Base-by-base conservation (phyloP, 2,113 vertebrate species). In the Ciconia stormi region DNA sequence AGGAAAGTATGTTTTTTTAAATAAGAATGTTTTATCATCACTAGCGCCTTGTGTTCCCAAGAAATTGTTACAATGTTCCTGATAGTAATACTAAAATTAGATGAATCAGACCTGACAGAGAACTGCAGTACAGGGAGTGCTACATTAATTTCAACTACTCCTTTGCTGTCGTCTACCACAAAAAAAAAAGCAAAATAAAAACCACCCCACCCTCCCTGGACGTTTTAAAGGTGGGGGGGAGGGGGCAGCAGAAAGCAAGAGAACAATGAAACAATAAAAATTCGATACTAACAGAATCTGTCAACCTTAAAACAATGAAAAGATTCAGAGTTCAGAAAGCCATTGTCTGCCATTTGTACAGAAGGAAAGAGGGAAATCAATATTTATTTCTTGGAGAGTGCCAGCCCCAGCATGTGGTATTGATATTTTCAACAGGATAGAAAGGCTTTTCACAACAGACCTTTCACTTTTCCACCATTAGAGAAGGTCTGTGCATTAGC, bases 361-460 rank as follows among this genome's bases (percentile, higher is more conserved):
- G 63, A 34, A 90, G 46, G 77, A 78, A 96, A 88, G 74, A 82
- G 30, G 42, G 89, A 97, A 98, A 97, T 98, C 97, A 95, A 97
- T 98, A 97, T 95, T 97, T 97, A 94, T 95, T 97, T 98, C 66
- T 97, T 89, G 95, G 72, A 95, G 40, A 97, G 72, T 73, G 87
- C 63, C 74, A 95, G 59, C 22, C 62, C 9, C 14, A 40, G 88
- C 70, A 76, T 96, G 86, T 49, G 66, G 44, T 98, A 98, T 94
- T 93, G 96, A 97, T 98, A 94, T 97, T 98, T 98, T 96, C 83
- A 93, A 93, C 47, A 87, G 87, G 67, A 46, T 69, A 82, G 65
- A 97, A 98, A 95, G 82, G 55, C 16, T 96, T 96, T 97, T 94
- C 80, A 58, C 84, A 93, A 74, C 72, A 96, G 91, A 82, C 70